Evolutionary conservation across 2,113 vertebrate genomes (phyloP).

Genomic region (Condylura cristata): DNA sequence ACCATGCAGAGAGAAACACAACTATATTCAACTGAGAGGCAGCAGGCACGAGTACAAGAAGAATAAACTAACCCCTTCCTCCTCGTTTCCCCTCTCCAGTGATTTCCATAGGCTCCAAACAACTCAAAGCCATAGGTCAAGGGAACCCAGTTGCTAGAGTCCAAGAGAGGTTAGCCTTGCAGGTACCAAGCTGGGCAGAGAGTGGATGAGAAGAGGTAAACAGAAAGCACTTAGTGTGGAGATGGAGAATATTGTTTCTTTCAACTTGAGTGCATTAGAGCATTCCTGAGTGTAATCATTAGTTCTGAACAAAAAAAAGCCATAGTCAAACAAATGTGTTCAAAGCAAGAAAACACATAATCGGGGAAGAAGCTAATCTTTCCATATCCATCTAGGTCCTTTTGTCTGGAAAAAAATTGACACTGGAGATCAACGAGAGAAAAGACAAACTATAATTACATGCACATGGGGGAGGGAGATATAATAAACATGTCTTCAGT

Average conservation of each 20-base stretch:
- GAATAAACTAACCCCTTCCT: background rate
- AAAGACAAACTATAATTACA: background rate
- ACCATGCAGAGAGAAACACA: background rate
- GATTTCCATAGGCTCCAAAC: background rate
- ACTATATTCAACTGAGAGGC: background rate
- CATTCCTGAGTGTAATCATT: background rate
- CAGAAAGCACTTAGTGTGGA: background rate
- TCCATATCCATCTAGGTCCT: background rate
- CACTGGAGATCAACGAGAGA: background rate
- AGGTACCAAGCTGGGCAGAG: background rate
- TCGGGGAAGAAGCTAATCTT: background rate
- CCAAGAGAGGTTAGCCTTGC: background rate
- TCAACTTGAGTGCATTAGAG: background rate
- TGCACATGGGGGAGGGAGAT: background rate
- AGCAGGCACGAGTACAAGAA: background rate
- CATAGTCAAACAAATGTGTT: background rate
- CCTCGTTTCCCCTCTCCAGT: background rate
- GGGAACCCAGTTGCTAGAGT: background rate
- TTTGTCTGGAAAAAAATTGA: background rate
- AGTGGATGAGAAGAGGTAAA: background rate
- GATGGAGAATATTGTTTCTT: background rate
- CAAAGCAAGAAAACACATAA: background rate
- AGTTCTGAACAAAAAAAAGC: background rate
- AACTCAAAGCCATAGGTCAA: background rate
- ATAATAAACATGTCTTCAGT: background rate